Conservation (phyloP, 2,113 vertebrate species). For the Pollimyrus isidori region DNA sequence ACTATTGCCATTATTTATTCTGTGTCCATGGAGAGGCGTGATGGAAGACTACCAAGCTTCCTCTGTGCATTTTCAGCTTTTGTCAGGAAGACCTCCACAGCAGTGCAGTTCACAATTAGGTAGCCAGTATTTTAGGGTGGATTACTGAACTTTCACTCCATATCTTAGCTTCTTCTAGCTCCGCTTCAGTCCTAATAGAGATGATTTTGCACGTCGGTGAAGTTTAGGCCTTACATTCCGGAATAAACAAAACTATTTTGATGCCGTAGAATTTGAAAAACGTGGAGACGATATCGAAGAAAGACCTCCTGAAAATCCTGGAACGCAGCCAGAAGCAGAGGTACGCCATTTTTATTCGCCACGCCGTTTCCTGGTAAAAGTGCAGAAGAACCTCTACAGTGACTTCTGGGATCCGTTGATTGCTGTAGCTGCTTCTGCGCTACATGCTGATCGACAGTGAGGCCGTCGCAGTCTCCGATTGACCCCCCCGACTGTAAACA, state of each 20-base stretch:
- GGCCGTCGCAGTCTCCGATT: not conserved
- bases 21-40: not conserved
- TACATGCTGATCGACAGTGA: not conserved
- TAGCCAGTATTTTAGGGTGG: not conserved
- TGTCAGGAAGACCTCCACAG: not conserved
- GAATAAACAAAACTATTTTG: not conserved
- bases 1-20: not conserved
- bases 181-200: not conserved
- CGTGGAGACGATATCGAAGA: conserved; percentile 59
- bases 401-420: not conserved
- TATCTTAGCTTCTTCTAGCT: not conserved
- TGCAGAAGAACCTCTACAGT: not conserved
- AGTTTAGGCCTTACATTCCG: not conserved
- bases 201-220: not conserved
- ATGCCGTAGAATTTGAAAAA: conserved; percentile 61
- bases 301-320: conserved; percentile 64
- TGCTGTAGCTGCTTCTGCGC: not conserved
- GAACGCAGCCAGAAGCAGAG: conserved; percentile 69
- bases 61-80: not conserved
- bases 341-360: conserved; percentile 43
- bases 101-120: not conserved
- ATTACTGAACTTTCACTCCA: not conserved
- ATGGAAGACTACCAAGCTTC: not conserved
- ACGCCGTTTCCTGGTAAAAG: not conserved
- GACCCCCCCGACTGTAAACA: not conserved